Conservation (phyloP, 2,797 vertebrate species). For the Sternotherus odoratus region DNA sequence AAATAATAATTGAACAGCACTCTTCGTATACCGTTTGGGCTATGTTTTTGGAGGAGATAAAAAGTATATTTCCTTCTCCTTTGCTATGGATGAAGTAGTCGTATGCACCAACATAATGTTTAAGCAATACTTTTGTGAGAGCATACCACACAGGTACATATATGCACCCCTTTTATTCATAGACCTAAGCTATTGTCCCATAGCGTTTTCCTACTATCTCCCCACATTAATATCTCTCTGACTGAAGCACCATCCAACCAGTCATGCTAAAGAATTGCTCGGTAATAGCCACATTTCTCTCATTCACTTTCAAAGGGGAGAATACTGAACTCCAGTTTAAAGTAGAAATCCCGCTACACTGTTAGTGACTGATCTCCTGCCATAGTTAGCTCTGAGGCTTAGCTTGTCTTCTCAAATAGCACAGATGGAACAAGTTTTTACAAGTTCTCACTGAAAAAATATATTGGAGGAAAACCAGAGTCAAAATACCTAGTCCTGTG, state of each 20-base stretch:
- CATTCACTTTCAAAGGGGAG: conserved; percentile 65
- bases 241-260: conserved; percentile 36
- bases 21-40: background rate
- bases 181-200: background rate
- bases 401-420: conserved; percentile 69
- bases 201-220: background rate
- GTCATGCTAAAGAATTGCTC: conserved; percentile 70
- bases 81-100: background rate
- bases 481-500: conserved; percentile 68
- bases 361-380: conserved; percentile 80
- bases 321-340: conserved; percentile 63
- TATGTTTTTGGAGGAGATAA: background rate
- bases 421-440: conserved; percentile 76
- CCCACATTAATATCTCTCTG: conserved; percentile 24
- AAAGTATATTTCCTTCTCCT: background rate
- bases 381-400: conserved; percentile 74
- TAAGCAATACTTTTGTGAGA: background rate
- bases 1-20: background rate
- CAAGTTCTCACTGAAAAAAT: conserved; percentile 67
- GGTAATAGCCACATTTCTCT: conserved; percentile 59
- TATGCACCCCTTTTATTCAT: background rate
- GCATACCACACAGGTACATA: background rate
- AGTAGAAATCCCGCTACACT: conserved; percentile 61
- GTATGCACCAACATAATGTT: background rate
- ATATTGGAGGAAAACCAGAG: conserved; percentile 62